Evolutionary conservation across 2,888 invertebrate species (phyloP).

Genomic region (Lasius platythorax): DNA sequence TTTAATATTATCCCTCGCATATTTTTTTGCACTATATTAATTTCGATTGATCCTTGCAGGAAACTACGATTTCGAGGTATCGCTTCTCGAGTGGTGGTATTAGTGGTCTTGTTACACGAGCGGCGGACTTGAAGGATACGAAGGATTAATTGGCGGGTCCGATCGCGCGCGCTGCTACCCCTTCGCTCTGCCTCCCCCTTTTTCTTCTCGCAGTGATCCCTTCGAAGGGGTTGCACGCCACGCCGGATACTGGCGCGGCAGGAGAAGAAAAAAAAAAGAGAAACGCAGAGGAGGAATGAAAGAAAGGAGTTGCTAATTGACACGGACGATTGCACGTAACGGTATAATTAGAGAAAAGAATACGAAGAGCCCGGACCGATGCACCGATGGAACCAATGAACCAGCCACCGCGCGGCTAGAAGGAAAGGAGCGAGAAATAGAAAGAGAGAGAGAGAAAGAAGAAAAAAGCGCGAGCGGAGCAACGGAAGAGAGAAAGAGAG

Average conservation of each 20-base stretch:
- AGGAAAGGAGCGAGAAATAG: conserved; percentile 22
- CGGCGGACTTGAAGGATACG: conserved; percentile 24
- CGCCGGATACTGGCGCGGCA: conserved; percentile 43
- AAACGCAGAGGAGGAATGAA: conserved; percentile 67
- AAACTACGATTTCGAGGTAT: conserved; percentile 12
- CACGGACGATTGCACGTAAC: conserved; percentile 79
- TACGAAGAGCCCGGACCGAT: conserved; percentile 73
- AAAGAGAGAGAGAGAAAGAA: conserved; percentile 29
- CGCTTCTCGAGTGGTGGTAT: conserved; percentile 16
- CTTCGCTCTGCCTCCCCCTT: conserved; percentile 39
- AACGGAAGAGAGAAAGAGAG: conserved; percentile 58
- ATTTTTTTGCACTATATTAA: neutral
- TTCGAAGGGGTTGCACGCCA: conserved; percentile 64
- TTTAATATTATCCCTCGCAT: neutral
- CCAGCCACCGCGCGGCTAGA: conserved; percentile 59
- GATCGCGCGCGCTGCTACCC: conserved; percentile 61
- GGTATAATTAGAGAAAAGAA: conserved; percentile 79
- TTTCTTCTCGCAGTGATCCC: conserved; percentile 37
- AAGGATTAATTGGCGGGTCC: conserved; percentile 62
- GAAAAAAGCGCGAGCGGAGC: conserved; percentile 5
- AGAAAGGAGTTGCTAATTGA: conserved; percentile 78
- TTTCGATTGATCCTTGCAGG: neutral
- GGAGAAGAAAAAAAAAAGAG: conserved; percentile 48
- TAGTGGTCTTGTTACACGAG: conserved; percentile 17
- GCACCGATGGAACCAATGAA: conserved; percentile 77